Percentiles rank a stretch among this genome's conserved stretches.
Conservation (phyloP, 2,113 vertebrate species). For the Glaucomys volans region DNA sequence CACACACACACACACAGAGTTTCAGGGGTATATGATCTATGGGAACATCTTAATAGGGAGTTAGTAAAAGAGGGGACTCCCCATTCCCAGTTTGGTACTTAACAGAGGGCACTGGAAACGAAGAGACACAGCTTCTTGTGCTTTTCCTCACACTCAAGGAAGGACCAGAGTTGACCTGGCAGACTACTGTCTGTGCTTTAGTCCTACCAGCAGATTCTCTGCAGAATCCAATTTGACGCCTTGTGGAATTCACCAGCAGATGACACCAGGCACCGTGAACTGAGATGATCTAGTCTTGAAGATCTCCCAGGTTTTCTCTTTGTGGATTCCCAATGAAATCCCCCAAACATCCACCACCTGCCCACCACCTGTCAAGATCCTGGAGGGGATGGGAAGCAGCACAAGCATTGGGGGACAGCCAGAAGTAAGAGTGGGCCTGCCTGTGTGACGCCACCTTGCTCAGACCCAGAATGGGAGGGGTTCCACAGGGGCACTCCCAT, state of each 20-base stretch:
- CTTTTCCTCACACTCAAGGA: not conserved
- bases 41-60: not conserved
- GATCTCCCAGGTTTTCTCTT: not conserved
- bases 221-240: not conserved
- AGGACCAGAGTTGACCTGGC: not conserved
- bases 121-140: not conserved
- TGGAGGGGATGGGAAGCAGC: not conserved
- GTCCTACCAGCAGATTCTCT: not conserved
- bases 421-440: not conserved
- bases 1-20: not conserved
- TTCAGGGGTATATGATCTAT: not conserved
- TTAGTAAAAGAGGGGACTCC: not conserved
- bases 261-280: not conserved
- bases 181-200: not conserved
- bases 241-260: not conserved
- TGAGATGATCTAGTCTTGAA: not conserved
- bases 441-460: not conserved
- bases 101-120: too few relatives aligned
- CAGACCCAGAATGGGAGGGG: too few relatives aligned
- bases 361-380: not conserved
- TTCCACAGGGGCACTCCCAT: not conserved
- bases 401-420: not conserved
- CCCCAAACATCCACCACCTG: not conserved
- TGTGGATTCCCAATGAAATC: not conserved
- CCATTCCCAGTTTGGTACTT: not conserved